Conservation (phyloP, 2,113 vertebrate genomes). For the Gopherus flavomarginatus region DNA sequence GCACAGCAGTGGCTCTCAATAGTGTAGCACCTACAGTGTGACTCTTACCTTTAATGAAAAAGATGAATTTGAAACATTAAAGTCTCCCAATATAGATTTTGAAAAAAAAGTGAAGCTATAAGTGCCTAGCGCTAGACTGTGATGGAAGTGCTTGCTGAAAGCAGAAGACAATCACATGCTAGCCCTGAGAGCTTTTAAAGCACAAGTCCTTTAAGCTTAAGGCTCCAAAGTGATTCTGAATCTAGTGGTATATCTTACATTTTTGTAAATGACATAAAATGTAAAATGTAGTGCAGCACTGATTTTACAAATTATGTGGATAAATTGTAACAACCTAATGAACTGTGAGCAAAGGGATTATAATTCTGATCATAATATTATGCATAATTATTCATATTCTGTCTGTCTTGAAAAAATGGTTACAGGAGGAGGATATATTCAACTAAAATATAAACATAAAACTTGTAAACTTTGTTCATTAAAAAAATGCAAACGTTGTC, state of each 20-base stretch:
- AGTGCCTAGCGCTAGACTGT: conserved; percentile 31
- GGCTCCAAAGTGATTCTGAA: neutral
- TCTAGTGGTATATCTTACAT: neutral
- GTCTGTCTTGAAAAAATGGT: neutral
- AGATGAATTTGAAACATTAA: conserved; percentile 53
- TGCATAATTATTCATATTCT: neutral
- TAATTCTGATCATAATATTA: neutral
- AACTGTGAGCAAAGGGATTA: neutral
- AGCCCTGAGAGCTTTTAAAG: conserved; percentile 43
- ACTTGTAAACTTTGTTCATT: neutral
- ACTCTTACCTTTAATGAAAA: conserved; percentile 56
- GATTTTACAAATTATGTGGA: neutral
- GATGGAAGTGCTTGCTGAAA: conserved; percentile 38
- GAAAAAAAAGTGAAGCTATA: conserved; percentile 11
- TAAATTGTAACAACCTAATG: neutral
- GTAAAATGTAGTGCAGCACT: neutral
- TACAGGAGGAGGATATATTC: neutral
- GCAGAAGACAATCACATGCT: neutral
- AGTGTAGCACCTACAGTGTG: conserved; percentile 53
- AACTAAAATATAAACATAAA: neutral
- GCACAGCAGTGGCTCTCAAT: conserved; percentile 47
- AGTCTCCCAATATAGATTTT: conserved; percentile 25
- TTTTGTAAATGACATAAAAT: neutral
- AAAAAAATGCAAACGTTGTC: neutral
- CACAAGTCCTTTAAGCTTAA: neutral